These are phyloP conservation scores for Leptobrachium ailaonicum DNA, from an alignment of 2,113 vertebrate genomes.

Conservation along the genomic window DNA sequence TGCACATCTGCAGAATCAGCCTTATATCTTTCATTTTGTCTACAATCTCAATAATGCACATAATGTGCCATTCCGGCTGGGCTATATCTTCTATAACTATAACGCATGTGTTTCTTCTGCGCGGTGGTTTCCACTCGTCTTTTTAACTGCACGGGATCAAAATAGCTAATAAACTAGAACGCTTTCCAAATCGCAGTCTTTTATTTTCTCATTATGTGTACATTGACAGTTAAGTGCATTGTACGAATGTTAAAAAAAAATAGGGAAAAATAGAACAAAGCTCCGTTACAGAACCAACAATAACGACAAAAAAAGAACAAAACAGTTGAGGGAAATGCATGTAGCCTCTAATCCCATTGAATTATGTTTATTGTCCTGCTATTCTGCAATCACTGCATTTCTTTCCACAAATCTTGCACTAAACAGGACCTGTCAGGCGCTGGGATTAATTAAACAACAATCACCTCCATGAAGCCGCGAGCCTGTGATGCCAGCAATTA, in stretches of 20 bases:
- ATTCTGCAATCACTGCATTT: neutral
- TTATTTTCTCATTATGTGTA: slow-evolving; percentile 25
- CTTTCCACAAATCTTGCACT: neutral
- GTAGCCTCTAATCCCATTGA: neutral
- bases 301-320: neutral
- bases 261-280: neutral
- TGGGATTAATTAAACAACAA: slow-evolving; percentile 2
- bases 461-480: neutral
- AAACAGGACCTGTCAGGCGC: neutral
- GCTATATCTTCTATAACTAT: slow-evolving; percentile 42
- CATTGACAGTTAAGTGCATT: slow-evolving; percentile 24
- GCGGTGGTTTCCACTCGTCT: slow-evolving; percentile 44
- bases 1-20: slow-evolving; percentile 22
- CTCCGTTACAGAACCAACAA: neutral
- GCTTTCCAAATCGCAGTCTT: slow-evolving; percentile 30
- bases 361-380: neutral
- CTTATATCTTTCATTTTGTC: slow-evolving; percentile 43
- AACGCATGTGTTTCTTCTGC: slow-evolving; percentile 36
- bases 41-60: slow-evolving; percentile 35
- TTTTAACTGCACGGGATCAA: slow-evolving; percentile 43
- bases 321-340: neutral
- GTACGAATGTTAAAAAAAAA: slow-evolving; percentile 3
- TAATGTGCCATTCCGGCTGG: slow-evolving; percentile 38
- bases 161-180: slow-evolving; percentile 34
- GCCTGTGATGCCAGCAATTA: neutral